Evolutionary conservation across 1,140 invertebrate species (phyloP), one percentile per base, ranked within the genome.

Genomic region (Tribolium madens): DNA sequence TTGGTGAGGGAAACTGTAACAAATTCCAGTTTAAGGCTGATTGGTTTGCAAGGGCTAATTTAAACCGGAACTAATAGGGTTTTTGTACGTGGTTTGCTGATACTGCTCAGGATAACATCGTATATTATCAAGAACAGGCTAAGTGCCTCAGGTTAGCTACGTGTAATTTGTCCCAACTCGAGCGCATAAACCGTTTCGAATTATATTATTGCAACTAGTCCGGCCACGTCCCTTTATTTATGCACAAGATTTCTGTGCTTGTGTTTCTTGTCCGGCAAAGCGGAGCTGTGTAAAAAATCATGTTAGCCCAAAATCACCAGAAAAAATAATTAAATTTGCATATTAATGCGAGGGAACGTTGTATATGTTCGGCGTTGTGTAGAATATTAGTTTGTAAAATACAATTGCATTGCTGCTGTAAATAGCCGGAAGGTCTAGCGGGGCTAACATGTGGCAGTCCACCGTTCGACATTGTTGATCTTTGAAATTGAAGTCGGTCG

Each of bases 1-100:
- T 85, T 86, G 6, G 83, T 83, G 36, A 86, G 84, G 70, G 84
- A 73, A 69, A 86, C 85, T 87, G 79, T 3, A 84, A 84, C 78
- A 78, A 78, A 26, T 26, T 26, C 21, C n/a, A n/a, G n/a, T n/a
- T 74, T 57, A 26, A 31, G 36, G 5, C 57, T 12, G 26, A 33
- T 64, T 12, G 26, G 57, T 64, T 64, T 12, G 57, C 31, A 26
- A 21, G 15, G 53, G 53, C 26, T 64, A 64, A 64, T 64, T 64
- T 33, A 64, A 33, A 60, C 53, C 42, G 26, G 21, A 71, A 71
- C 68, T 71, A 71, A 71, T 71, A 33, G 46, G 42, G 47, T 72
- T 72, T 72, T 72, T 72, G 70, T 53, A 72, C 70, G 70, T 72
- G 70, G 70, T 33, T 13, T 26, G 31, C 47, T 26, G 42, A n/a